These are phyloP conservation scores for Lydus trimaculatus DNA, from an alignment of 2,888 invertebrate genomes.

Conservation along the genomic window DNA sequence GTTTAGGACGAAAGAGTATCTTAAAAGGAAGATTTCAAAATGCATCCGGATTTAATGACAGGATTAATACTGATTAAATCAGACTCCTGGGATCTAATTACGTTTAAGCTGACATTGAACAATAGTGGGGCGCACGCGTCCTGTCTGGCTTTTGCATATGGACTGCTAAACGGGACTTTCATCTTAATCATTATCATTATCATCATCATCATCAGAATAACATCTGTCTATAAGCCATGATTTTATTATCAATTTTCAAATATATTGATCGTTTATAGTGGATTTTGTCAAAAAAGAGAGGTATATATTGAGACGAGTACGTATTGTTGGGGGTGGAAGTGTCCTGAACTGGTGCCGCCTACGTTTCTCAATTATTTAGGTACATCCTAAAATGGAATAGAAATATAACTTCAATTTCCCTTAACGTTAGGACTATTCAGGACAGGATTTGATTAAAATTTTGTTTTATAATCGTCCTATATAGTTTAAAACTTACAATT, in stretches of 20 bases:
- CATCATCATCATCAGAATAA: not conserved
- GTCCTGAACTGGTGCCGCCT: slow-evolving; percentile 28
- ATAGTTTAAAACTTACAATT: not conserved
- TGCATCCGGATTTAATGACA: slow-evolving; percentile 41
- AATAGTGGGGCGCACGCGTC: slow-evolving; percentile 31
- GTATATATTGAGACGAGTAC: not conserved
- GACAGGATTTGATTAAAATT: slow-evolving; percentile 24
- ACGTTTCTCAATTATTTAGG: slow-evolving; percentile 29
- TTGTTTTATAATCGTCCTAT: slow-evolving; percentile 8
- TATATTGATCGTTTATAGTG: not conserved
- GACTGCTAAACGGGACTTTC: not conserved
- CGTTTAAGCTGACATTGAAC: slow-evolving; percentile 37
- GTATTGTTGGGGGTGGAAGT: slow-evolving; percentile 22
- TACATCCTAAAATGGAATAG: slow-evolving; percentile 29
- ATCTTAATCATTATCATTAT: not conserved
- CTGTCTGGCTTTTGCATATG: slow-evolving; percentile 13
- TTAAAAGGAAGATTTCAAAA: slow-evolving; percentile 15
- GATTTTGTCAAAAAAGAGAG: not conserved
- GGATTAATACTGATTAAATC: slow-evolving; percentile 49
- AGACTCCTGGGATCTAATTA: slow-evolving; percentile 48
- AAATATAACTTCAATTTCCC: slow-evolving; percentile 24
- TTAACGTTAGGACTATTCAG: slow-evolving; percentile 6
- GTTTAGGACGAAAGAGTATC: not conserved
- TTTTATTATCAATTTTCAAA: not conserved
- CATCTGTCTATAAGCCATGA: no score